These are phyloP conservation scores for Pica pica DNA, from an alignment of 2,113 vertebrate species.

Conservation along the genomic window DNA sequence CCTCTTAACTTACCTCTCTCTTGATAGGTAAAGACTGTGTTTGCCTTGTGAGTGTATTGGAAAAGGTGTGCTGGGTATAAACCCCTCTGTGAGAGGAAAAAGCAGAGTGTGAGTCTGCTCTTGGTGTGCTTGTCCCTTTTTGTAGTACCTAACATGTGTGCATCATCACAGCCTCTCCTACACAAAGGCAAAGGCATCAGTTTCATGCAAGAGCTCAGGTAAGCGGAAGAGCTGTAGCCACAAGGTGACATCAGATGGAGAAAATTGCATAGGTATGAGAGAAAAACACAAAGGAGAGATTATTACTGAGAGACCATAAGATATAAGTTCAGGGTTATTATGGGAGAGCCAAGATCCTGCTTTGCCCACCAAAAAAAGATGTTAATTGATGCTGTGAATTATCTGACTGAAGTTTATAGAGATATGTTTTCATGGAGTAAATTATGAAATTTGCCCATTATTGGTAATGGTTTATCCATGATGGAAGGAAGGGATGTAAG, in stretches of 20 bases:
- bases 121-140: not conserved
- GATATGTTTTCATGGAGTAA: not conserved
- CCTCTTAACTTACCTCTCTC: not conserved
- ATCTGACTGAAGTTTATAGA: not conserved
- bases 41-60: not conserved
- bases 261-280: not conserved
- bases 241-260: not conserved
- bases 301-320: not conserved
- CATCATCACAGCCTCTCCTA: not conserved
- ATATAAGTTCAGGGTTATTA: not conserved
- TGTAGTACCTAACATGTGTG: not conserved
- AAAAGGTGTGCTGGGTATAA: not conserved
- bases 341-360: not conserved
- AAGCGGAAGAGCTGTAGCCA: not conserved
- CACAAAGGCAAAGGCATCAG: not conserved
- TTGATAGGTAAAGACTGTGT: not conserved
- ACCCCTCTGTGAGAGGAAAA: not conserved
- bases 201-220: not conserved
- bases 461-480: not conserved
- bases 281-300: not conserved
- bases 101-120: fast-evolving
- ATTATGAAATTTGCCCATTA: not conserved
- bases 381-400: not conserved
- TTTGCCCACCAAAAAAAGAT: not conserved
- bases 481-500: not conserved